phyloP scores from a whole-genome alignment of 1,140 invertebrate genomes.

The Drosophila cardini region DNA sequence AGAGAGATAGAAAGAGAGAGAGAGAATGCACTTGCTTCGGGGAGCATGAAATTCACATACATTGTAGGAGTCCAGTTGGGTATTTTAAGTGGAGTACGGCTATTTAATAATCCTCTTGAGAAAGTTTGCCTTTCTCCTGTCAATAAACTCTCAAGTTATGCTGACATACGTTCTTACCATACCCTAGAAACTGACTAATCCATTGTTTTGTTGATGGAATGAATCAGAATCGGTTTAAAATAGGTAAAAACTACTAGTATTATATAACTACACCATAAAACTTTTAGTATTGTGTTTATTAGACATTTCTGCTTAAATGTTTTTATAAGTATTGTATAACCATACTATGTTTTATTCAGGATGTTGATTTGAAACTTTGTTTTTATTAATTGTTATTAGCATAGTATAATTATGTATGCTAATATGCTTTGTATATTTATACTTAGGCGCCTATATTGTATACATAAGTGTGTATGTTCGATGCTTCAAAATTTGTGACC shows the following conservation, averaged over 20 bases:
- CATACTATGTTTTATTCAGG: background rate
- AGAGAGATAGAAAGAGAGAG: background rate
- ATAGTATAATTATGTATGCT: conserved; percentile 2
- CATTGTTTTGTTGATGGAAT: no score
- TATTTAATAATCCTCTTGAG: conserved; percentile 1
- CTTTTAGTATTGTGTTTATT: no score
- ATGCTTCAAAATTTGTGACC: conserved; percentile 69
- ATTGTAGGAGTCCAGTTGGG: background rate
- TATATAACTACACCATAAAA: no score
- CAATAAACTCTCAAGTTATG: background rate
- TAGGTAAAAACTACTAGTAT: no score
- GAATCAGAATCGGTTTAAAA: no score
- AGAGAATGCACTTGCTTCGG: background rate
- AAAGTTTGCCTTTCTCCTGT: conserved; percentile 13
- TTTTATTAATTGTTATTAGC: background rate
- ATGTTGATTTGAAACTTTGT: background rate
- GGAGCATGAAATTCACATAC: background rate
- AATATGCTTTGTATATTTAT: background rate
- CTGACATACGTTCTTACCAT: background rate
- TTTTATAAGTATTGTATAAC: no score
- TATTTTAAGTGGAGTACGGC: background rate
- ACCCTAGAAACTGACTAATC: no score
- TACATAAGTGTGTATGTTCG: conserved; percentile 36
- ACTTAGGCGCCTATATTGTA: no score
- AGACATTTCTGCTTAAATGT: no score